phyloP scores from a whole-genome alignment of 2,797 vertebrate genomes.

The Spinibarbus caldwelli region DNA sequence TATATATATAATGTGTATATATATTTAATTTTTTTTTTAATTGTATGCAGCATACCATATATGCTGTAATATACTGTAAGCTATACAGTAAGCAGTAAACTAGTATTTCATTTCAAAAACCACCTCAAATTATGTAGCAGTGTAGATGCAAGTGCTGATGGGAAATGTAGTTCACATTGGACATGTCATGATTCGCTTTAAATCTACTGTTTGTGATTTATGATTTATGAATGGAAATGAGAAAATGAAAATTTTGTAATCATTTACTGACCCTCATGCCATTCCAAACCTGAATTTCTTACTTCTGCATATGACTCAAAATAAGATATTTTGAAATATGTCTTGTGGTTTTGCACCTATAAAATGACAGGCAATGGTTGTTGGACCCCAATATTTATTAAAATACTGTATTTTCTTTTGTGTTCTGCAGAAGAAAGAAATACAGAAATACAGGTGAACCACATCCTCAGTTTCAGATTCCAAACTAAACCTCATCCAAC shows the following conservation, averaged over 20 bases:
- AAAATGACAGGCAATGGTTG: not conserved
- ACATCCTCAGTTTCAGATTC: not conserved
- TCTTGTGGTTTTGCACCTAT: not conserved
- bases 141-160: not conserved
- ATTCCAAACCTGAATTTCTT: not conserved
- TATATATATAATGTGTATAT: not conserved
- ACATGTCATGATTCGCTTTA: not conserved
- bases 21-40: no score
- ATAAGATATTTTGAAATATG: not conserved
- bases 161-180: constrained; percentile 8
- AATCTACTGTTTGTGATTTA: not conserved
- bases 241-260: not conserved
- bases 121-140: not conserved
- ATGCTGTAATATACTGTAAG: not conserved
- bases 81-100: not conserved
- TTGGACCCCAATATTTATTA: not conserved
- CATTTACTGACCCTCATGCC: not conserved
- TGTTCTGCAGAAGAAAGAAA: not conserved
- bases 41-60: not conserved
- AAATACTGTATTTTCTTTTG: not conserved
- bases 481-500: constrained; percentile 1
- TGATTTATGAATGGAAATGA: not conserved
- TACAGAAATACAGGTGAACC: not conserved
- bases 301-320: not conserved
- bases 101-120: not conserved